Base-by-base conservation (phyloP, 2,113 vertebrate species). In the Myrmecobius fasciatus region DNA sequence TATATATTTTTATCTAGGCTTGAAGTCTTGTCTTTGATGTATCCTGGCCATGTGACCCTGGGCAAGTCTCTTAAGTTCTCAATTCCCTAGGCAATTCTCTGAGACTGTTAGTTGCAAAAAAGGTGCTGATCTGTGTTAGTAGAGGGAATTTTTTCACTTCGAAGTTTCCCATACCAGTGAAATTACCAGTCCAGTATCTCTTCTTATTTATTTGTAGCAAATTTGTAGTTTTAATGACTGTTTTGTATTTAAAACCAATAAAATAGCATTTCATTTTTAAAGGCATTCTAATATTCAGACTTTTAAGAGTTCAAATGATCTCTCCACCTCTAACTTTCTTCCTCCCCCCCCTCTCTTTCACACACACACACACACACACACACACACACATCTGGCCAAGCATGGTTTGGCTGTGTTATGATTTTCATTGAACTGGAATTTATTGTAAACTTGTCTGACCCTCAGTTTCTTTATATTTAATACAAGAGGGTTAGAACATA, bases 271-370 rank as follows among this genome's bases (percentile, higher is more conserved):
- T 97, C 97, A 91, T 56, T 97, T 96, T 25, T 5, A 53, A 53
- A 97, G 97, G 96, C 96, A 95, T 94, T 97, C 95, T 97, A 94
- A 97, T 91, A 92, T 46, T 95, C 97, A 97, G 96, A 95, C 94
- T 92, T 54, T 25, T 52, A 52, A 52, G 7, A 49, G 7, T 97
- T 89, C 93, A 24, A 14, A 22, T 53, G 52, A 53, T 53, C 52
- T 53, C 52, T 53, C 52, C 3, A 53, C 52, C 52, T 53, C 52
- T 24, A 24, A 22, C 12, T 0, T 24, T 24, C 52, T 22, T 20
- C 22, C 52, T 53, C 49, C 9, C 49, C 9, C 49, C 9, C 49
- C 52, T 12, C 52, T 12, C 52, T 12, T 8, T 12, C 52, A 52
- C 52, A 52, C 52, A 52, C 52, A 52, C 54, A 53, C 53, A 53